A percentile compares a stretch with the other conserved stretches of the same genome.
phyloP scores from a whole-genome alignment of 1,140 invertebrate genomes.

The Triops longicaudatus region DNA sequence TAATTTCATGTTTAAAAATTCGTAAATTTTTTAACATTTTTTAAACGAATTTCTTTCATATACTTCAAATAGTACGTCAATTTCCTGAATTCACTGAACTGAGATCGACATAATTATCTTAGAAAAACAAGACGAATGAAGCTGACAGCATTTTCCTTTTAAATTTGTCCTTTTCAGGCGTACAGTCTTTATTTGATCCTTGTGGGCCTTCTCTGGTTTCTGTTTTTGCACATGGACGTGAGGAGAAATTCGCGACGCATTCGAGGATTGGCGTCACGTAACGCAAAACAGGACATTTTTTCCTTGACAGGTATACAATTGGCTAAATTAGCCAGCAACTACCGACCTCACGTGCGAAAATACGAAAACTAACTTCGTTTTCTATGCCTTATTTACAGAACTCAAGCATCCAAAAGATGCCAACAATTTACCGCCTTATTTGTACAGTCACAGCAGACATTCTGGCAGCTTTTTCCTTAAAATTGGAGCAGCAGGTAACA shows the following conservation, averaged over 20 bases:
- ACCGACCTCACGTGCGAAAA: too few relatives aligned
- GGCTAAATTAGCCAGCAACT: too few relatives aligned
- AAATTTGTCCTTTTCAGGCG: conserved; percentile 39
- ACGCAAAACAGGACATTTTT: not conserved
- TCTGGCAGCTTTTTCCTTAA: conserved; percentile 63
- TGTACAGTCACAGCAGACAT: conserved; percentile 53
- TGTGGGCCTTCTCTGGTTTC: conserved; percentile 50
- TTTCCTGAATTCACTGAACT: too few relatives aligned
- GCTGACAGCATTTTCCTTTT: not conserved
- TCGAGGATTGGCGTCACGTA: conserved; percentile 28
- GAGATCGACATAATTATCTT: too few relatives aligned
- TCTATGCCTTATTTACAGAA: conserved; percentile 32
- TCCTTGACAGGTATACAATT: not conserved
- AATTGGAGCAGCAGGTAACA: conserved; percentile 57
- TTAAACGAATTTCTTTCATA: too few relatives aligned
- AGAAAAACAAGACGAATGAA: too few relatives aligned
- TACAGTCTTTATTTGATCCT: conserved; percentile 51
- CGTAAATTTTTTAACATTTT: too few relatives aligned
- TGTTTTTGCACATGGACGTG: conserved; percentile 53
- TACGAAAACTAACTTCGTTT: not conserved
- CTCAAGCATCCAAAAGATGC: not conserved
- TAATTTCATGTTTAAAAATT: too few relatives aligned
- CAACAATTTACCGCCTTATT: conserved; percentile 39
- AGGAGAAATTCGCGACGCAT: conserved; percentile 46
- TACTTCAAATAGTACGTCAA: too few relatives aligned